phyloP scores from a whole-genome alignment of 2,888 invertebrate species.

The Platycheirus albimanus region DNA sequence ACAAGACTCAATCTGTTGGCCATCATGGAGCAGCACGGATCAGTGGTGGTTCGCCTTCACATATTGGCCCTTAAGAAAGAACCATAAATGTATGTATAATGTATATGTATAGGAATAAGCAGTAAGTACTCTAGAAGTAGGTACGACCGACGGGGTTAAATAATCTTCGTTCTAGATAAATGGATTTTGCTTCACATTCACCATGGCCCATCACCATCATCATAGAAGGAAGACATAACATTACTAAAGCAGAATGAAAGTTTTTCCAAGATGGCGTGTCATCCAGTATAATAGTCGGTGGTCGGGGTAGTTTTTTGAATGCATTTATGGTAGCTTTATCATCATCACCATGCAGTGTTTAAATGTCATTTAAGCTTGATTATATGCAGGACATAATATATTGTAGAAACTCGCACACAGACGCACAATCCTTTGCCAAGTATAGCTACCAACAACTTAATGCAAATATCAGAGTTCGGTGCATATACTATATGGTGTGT shows the following conservation, averaged over 20 bases:
- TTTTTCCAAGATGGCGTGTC: constrained; percentile 38
- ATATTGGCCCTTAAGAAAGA: background rate
- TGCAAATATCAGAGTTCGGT: background rate
- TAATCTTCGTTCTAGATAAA: constrained; percentile 49
- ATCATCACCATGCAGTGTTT: constrained; percentile 31
- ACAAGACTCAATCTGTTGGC: constrained; percentile 41
- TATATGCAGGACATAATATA: constrained; percentile 20
- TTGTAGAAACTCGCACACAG: background rate
- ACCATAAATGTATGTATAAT: background rate
- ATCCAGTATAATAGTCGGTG: background rate
- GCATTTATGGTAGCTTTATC: constrained; percentile 45
- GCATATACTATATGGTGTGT: background rate
- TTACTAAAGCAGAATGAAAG: constrained; percentile 21
- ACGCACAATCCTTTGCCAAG: background rate
- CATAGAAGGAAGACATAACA: constrained; percentile 29
- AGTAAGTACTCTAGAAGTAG: background rate
- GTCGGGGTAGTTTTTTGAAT: constrained; percentile 10
- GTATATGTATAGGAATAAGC: no score
- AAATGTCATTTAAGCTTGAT: constrained; percentile 59
- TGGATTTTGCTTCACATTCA: constrained; percentile 26
- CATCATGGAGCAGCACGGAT: constrained; percentile 15
- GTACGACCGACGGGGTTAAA: constrained; percentile 26
- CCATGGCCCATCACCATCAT: background rate
- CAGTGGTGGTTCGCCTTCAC: constrained; percentile 10
- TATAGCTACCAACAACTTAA: background rate